Conservation (phyloP, 2,888 invertebrate species). For the Drosophila paucipuncta region DNA sequence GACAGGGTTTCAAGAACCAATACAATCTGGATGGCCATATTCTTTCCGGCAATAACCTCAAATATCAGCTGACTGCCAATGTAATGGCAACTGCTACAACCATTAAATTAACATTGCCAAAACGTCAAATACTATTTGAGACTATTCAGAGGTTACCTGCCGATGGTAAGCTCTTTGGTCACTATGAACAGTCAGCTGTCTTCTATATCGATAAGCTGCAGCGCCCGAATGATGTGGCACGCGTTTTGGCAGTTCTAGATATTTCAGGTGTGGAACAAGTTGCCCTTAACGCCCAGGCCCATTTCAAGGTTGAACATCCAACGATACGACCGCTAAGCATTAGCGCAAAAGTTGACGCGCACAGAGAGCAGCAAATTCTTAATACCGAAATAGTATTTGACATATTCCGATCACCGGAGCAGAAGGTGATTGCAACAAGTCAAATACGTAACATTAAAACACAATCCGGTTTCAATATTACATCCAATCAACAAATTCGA, state of each 20-base stretch:
- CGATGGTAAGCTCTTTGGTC: constrained; percentile 86
- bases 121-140: constrained; percentile 89
- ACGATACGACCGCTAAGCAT: constrained; percentile 86
- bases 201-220: constrained; percentile 90
- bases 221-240: constrained; percentile 89
- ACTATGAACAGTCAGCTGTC: constrained; percentile 88
- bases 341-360: constrained; percentile 85
- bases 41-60: constrained; percentile 89
- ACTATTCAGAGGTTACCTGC: constrained; percentile 86
- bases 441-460: constrained; percentile 46
- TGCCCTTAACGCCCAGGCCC: constrained; percentile 86
- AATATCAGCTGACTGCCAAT: constrained; percentile 90
- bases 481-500: constrained; percentile 83
- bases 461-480: constrained; percentile 85
- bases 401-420: constrained; percentile 87
- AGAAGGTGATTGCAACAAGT: constrained; percentile 85
- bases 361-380: constrained; percentile 78
- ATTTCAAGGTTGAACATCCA: constrained; percentile 89
- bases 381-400: constrained; percentile 86
- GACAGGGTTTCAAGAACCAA: constrained; percentile 87
- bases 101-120: constrained; percentile 89
- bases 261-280: constrained; percentile 86
- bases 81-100: constrained; percentile 88
- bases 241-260: constrained; percentile 87
- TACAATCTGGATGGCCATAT: constrained; percentile 91